These are phyloP conservation scores for Tenualosa ilisha DNA, from an alignment of 2,797 vertebrate genomes.

Conservation along the genomic window DNA sequence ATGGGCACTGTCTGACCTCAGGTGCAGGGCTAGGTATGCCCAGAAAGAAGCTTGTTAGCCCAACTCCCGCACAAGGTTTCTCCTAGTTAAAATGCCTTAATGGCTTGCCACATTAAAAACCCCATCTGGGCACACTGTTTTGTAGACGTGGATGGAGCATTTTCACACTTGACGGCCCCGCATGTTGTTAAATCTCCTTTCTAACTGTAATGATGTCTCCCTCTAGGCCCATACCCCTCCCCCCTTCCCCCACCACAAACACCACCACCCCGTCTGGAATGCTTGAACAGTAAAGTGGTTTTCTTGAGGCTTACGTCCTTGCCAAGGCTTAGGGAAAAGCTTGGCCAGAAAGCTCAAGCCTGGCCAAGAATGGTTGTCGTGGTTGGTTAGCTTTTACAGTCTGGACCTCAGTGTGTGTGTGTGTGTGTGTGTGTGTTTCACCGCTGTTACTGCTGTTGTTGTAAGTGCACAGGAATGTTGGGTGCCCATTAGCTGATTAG, in stretches of 20 bases:
- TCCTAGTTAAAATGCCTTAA: neutral
- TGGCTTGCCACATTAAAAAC: neutral
- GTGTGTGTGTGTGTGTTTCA: conserved; percentile 21
- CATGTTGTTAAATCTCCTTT: neutral
- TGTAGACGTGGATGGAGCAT: neutral
- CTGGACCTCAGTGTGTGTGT: conserved; percentile 44
- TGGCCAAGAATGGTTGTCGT: neutral
- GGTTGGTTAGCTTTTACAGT: conserved; percentile 30
- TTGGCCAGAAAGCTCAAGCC: neutral
- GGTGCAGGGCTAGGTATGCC: neutral
- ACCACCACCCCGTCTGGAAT: neutral
- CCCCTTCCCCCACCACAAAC: neutral
- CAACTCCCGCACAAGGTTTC: neutral
- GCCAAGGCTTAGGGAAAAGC: neutral
- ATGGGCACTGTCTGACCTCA: neutral
- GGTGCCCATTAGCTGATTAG: conserved; percentile 64
- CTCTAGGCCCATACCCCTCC: conserved; percentile 33
- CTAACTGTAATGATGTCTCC: neutral
- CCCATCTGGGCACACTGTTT: neutral
- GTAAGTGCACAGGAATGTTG: conserved; percentile 70
- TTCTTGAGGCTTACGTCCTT: neutral
- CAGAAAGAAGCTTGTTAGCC: neutral
- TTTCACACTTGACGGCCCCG: neutral
- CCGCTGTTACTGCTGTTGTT: conserved; percentile 26
- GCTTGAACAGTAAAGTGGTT: neutral